Evolutionary conservation across 2,113 vertebrate species (phyloP).

Genomic region (Pygoscelis antarcticus): DNA sequence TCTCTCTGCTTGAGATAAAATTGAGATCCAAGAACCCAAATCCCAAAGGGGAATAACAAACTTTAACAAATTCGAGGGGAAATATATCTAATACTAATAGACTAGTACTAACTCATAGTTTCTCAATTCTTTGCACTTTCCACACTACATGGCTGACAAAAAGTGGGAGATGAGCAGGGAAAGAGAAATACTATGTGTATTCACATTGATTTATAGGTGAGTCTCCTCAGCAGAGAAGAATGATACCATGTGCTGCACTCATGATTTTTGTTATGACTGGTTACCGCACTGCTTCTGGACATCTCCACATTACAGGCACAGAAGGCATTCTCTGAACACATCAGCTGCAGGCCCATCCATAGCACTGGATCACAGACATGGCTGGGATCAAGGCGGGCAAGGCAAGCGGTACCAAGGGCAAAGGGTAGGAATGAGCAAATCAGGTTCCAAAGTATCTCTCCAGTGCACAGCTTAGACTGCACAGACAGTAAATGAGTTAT

Average conservation of each 20-base stretch:
- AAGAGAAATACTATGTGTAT: neutral
- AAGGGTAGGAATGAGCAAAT: neutral
- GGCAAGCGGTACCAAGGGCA: neutral
- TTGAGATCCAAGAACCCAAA: neutral
- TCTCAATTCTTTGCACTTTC: neutral
- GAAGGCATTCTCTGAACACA: neutral
- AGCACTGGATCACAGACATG: rapidly evolving
- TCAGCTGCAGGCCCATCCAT: neutral
- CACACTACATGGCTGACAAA: neutral
- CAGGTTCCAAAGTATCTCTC: neutral
- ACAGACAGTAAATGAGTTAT: neutral
- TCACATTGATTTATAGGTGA: neutral
- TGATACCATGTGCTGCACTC: neutral
- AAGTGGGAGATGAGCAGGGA: neutral
- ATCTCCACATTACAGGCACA: neutral
- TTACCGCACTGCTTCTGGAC: neutral
- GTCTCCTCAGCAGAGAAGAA: neutral
- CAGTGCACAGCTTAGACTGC: neutral
- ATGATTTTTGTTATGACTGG: neutral
- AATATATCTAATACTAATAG: neutral
- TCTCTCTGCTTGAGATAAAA: neutral
- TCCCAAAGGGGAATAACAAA: neutral
- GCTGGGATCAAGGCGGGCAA: neutral
- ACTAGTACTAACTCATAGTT: neutral
- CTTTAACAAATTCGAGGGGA: neutral